Evolutionary conservation across 1,140 invertebrate genomes (phyloP).

Genomic region (Carcinoscorpius rotundicauda): DNA sequence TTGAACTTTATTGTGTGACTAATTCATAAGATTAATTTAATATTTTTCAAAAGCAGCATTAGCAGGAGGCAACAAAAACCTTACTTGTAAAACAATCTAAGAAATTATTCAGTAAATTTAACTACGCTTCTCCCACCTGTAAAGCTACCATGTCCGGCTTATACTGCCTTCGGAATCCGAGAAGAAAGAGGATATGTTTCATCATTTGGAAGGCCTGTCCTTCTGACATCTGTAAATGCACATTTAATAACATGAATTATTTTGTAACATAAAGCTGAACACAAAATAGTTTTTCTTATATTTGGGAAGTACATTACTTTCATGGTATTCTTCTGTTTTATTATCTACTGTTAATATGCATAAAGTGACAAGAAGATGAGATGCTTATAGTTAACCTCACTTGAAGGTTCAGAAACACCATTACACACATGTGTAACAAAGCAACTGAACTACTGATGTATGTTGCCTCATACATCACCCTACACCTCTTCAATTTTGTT

Average conservation of each 20-base stretch:
- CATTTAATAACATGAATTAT: too few species aligned
- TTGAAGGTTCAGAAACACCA: neutral
- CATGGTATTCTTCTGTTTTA: too few species aligned
- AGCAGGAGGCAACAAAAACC: too few species aligned
- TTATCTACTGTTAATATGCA: too few species aligned
- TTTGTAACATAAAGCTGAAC: too few species aligned
- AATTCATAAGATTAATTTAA: neutral
- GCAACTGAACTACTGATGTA: too few species aligned
- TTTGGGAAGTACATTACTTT: too few species aligned
- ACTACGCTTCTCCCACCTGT: slow-evolving; percentile 42
- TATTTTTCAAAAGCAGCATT: too few species aligned
- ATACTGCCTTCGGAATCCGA: slow-evolving; percentile 75
- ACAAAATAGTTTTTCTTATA: too few species aligned
- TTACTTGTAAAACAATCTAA: too few species aligned
- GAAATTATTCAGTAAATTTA: neutral
- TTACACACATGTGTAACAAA: neutral
- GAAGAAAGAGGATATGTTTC: slow-evolving; percentile 78
- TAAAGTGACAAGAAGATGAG: neutral
- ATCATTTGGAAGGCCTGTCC: slow-evolving; percentile 73
- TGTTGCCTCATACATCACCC: too few species aligned
- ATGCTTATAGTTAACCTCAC: neutral
- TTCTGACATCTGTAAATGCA: slow-evolving; percentile 64
- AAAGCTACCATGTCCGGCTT: slow-evolving; percentile 85
- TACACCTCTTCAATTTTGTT: too few species aligned
- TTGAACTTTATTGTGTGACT: slow-evolving; percentile 1